Conservation (phyloP, 2,888 invertebrate species). For the Ornithoptera alexandrae region DNA sequence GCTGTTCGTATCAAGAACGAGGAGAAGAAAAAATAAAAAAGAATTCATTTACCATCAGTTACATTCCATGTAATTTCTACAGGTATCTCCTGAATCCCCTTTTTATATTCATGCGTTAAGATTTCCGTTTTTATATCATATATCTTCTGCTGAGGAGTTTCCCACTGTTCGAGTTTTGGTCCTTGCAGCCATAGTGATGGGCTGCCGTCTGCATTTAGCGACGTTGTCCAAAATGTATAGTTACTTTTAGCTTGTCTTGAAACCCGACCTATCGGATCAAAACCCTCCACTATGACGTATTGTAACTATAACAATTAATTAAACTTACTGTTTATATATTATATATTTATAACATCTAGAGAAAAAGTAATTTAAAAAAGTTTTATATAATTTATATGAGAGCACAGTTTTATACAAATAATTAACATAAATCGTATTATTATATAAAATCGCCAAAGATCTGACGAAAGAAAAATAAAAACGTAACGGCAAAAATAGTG, state of each 20-base stretch:
- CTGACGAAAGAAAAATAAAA: too few relatives aligned
- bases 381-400: too few relatives aligned
- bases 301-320: slow-evolving; percentile 37
- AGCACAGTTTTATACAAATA: too few relatives aligned
- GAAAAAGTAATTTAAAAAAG: too few relatives aligned
- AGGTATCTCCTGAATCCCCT: slow-evolving; percentile 29
- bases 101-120: slow-evolving; percentile 28
- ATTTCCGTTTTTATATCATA: slow-evolving; percentile 35
- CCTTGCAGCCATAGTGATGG: slow-evolving; percentile 43
- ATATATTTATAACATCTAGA: too few relatives aligned
- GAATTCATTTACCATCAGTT: slow-evolving; percentile 44
- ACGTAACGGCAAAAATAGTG: too few relatives aligned
- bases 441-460: too few relatives aligned
- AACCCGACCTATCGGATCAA: slow-evolving; percentile 28
- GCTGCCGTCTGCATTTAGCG: slow-evolving; percentile 37
- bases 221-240: slow-evolving; percentile 45
- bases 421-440: too few relatives aligned
- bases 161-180: slow-evolving; percentile 37
- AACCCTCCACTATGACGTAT: slow-evolving; percentile 34
- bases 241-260: slow-evolving; percentile 27
- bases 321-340: too few relatives aligned
- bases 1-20: too few relatives aligned
- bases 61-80: slow-evolving; percentile 41
- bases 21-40: too few relatives aligned
- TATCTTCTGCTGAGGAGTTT: slow-evolving; percentile 22